Evolutionary conservation across 2,113 vertebrate species (phyloP), one percentile per base, ranked within the genome.

Genomic region (Microcebus griseorufus): DNA sequence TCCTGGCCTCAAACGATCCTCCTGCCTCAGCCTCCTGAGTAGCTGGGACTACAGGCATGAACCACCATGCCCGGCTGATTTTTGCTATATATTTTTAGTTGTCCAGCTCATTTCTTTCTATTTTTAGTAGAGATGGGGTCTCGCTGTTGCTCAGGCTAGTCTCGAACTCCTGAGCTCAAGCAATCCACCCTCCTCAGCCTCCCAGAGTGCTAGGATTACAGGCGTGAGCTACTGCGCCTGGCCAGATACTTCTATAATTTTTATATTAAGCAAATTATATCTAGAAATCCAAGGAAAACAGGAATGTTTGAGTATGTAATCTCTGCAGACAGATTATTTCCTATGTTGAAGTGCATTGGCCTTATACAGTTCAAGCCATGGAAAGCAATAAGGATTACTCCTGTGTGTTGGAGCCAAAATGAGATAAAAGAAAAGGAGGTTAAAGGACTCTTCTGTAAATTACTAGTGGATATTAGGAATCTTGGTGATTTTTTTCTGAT

Each of bases 191-290:
- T 45, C 45, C 45, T 45, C 45, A 1, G 45, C 45, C 45, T 45
- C 45, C 45, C 45, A 45, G 45, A 45, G 45, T 45, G 45, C 45
- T 45, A 45, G 8, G 45, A 45, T 45, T 45, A 45, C 45, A 45
- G 45, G 45, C 45, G 1, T 45, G 45, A 45, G 45, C 45, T 45
- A 45, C 45, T 9, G 1, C 45, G 6, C 45, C 45, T 9, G 45
- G 45, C 45, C 45, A 45, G 39, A 78, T 90, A 94, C 45, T 65
- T 82, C 7, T n/a, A 23, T 79, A 53, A 79, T 95, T 70, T 93
- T 82, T 94, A 14, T 60, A 90, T n/a, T 80, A 65, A 70, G 67
- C 32, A 80, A 84, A 64, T 93, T 78, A 76, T 86, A 82, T 87
- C 18, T 55, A 60, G 69, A 81, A 95, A 88, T 22, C 16, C 45